phyloP scores from a whole-genome alignment of 2,113 vertebrate genomes.

The Cavia aperea region DNA sequence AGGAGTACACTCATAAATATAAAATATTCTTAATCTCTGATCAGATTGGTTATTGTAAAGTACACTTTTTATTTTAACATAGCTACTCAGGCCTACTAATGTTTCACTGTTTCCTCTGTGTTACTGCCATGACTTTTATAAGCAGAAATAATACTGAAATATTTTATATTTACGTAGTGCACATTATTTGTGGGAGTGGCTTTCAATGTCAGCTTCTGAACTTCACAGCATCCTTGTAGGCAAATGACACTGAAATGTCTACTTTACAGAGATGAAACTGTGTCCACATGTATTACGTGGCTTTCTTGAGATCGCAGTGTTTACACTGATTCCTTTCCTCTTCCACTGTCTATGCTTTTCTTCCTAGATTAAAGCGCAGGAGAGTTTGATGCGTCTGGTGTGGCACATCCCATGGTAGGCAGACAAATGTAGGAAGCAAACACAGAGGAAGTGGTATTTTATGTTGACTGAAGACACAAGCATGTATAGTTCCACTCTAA shows the following conservation, averaged over 20 bases:
- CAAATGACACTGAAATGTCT: not conserved
- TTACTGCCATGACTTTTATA: conserved; percentile 1
- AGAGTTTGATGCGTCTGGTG: not conserved
- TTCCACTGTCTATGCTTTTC: not conserved
- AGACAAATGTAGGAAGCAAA: not conserved
- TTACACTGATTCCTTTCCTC: not conserved
- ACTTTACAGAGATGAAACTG: not conserved
- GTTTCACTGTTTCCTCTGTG: not conserved
- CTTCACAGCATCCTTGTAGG: not conserved
- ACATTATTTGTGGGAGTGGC: not conserved
- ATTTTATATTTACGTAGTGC: conserved; percentile 15
- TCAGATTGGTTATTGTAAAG: conserved; percentile 14
- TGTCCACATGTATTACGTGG: not conserved
- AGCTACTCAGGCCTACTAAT: not conserved
- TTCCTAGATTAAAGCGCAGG: not conserved
- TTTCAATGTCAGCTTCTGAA: not conserved
- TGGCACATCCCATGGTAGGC: not conserved
- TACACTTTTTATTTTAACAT: conserved; percentile 16
- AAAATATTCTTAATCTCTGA: not conserved
- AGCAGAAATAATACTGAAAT: conserved; percentile 13
- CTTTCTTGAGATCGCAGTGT: not conserved
- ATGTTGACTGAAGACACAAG: not conserved
- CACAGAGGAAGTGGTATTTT: not conserved
- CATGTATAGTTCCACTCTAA: not conserved
- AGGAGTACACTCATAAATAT: not conserved